Evolutionary conservation across 2,888 invertebrate species (phyloP).

Genomic region (Himalopsyche kuldschensis): DNA sequence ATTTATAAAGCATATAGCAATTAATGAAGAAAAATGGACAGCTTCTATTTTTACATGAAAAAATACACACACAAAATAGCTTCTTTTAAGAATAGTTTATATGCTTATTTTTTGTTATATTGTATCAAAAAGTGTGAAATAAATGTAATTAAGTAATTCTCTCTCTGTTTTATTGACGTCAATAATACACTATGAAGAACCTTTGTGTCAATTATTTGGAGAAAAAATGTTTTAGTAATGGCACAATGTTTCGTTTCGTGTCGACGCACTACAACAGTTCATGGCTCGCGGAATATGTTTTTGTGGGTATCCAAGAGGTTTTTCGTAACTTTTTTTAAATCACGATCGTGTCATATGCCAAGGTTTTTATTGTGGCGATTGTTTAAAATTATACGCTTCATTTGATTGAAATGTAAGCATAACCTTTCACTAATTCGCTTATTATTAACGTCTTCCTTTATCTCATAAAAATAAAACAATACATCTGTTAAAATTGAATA

Average conservation of each 20-base stretch:
- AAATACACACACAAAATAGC: too few relatives aligned
- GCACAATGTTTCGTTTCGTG: background rate
- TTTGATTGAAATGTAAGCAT: background rate
- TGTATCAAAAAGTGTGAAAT: too few relatives aligned
- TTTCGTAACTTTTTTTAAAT: background rate
- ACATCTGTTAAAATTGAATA: background rate
- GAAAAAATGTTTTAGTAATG: background rate
- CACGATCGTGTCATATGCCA: conserved; percentile 19
- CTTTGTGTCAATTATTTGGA: too few relatives aligned
- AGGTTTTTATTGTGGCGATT: conserved; percentile 9
- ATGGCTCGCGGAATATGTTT: background rate
- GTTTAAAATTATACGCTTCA: background rate
- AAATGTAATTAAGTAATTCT: too few relatives aligned
- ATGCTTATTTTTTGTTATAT: too few relatives aligned
- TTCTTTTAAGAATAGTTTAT: too few relatives aligned
- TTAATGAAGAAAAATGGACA: too few relatives aligned
- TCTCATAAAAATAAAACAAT: background rate
- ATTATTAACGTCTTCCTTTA: background rate
- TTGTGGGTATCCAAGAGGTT: background rate
- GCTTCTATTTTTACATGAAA: too few relatives aligned
- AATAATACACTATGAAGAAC: too few relatives aligned
- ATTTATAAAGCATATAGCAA: too few relatives aligned
- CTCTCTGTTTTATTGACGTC: too few relatives aligned
- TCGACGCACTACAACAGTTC: background rate
- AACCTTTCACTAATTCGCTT: background rate